Base-by-base conservation (phyloP, 1,140 invertebrate species). In the Nymphalis io region DNA sequence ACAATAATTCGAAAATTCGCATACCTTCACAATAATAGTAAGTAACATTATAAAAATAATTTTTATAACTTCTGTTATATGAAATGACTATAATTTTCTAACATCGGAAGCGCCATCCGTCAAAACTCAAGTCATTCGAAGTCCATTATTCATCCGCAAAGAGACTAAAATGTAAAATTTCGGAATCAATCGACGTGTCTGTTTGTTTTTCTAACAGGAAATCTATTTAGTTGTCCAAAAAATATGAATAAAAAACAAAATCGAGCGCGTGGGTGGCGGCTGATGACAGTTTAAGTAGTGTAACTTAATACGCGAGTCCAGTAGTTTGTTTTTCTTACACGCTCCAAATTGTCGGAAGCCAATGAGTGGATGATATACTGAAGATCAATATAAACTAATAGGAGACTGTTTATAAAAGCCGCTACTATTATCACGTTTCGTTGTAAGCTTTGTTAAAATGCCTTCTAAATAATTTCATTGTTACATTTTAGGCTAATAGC, bases 141-240 rank as follows among this genome's bases (percentile, higher is more conserved):
- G 87, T 75, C 88, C 85, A 89, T 91, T 84, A 91, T 68, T 91
- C 89, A 89, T 81, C 75, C 76, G 66, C 72, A 88, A 91, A 80
- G 58, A 89, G 87, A 82, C 75, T 80, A 82, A 87, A 85, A 82
- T 23, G 75, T 73, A 78, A 78, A 15, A 84, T 84, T 82, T 85
- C 68, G 70, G 76, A 87, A 80, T 87, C 85, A 84, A 91, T 89
- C 89, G 88, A 88, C 72, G 80, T 81, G 63, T 51, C 18, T 90
- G 82, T 90, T 90, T 90, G 88, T 89, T 89, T 89, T 91, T 89
- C 80, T 89, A 89, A 85, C 89, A 91, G 89, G 89, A 91, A 91
- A 88, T 80, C 74, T 89, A 91, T 90, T 86, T 87, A 81, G 85
- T 84, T 82, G 76, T 74, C 76, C 87, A 85, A 88, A 84, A 86